A percentile compares a stretch with the other conserved stretches of the same genome.
Evolutionary conservation across 2,888 invertebrate genomes (phyloP).

Genomic region (Xanthia icteritia): DNA sequence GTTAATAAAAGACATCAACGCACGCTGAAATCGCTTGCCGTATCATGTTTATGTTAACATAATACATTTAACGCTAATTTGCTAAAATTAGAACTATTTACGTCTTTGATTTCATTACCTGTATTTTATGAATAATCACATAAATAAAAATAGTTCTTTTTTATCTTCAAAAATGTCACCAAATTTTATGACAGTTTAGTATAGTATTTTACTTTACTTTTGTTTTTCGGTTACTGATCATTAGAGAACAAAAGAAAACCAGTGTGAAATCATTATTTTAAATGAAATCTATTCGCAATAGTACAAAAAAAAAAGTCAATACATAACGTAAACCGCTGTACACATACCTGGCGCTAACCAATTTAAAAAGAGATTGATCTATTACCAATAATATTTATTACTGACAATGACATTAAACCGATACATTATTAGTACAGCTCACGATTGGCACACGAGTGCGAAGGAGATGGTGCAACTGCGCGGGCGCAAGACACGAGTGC

Average conservation of each 20-base stretch:
- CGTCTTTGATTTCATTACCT: neutral
- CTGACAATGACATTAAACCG: constrained; percentile 2
- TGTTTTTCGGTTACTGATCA: neutral
- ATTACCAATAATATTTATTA: constrained; percentile 18
- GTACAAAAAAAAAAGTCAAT: neutral
- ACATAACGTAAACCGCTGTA: neutral
- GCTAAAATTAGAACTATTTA: constrained; percentile 15
- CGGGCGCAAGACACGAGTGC: constrained; percentile 52
- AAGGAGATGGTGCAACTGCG: constrained; percentile 62
- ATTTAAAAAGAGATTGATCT: constrained; percentile 27
- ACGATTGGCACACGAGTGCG: constrained; percentile 52
- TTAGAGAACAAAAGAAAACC: neutral
- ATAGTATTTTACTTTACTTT: neutral
- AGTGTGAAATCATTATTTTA: neutral
- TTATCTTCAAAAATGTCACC: neutral
- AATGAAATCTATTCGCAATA: neutral
- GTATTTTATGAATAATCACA: neutral
- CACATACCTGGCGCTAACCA: neutral
- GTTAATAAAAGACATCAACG: constrained; percentile 75
- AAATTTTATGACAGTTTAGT: neutral
- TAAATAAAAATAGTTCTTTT: neutral
- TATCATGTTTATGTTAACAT: constrained; percentile 33
- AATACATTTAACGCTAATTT: constrained; percentile 18
- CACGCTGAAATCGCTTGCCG: constrained; percentile 50
- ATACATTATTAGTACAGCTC: constrained; percentile 18